Conservation (phyloP, 1,140 invertebrate genomes). For the Telenomus remus region DNA sequence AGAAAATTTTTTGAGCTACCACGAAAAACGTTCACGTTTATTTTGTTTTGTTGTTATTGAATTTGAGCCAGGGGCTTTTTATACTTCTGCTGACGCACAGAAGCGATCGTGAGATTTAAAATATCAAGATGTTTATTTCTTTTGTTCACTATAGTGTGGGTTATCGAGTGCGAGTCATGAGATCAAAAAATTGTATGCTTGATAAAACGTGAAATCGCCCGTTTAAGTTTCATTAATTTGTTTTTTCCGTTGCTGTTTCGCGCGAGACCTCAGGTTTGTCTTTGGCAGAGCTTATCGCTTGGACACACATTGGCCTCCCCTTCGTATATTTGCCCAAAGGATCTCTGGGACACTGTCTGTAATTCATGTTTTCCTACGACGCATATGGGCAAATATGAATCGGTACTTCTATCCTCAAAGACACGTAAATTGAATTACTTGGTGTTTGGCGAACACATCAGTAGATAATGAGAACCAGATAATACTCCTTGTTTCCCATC, state of each 20-base stretch:
- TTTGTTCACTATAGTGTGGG: too few species aligned
- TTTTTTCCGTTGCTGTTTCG: not conserved
- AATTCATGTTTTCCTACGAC: conserved; percentile 18
- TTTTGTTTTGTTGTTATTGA: too few species aligned
- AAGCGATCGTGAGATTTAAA: too few species aligned
- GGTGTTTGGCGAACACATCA: conserved; percentile 18
- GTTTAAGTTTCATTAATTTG: not conserved
- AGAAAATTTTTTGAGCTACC: too few species aligned
- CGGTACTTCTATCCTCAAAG: conserved; percentile 22
- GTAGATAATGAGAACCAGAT: conserved; percentile 25
- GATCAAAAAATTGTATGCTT: too few species aligned
- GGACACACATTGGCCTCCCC: conserved; percentile 4
- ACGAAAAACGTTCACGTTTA: too few species aligned
- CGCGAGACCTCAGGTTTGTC: not conserved
- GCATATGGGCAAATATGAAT: conserved; percentile 28
- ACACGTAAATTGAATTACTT: conserved; percentile 31
- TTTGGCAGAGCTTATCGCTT: conserved; percentile 15
- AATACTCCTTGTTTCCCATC: conserved; percentile 24
- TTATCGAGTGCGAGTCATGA: too few species aligned
- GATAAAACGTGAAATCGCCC: too few species aligned
- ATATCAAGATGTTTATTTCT: too few species aligned
- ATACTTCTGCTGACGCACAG: too few species aligned
- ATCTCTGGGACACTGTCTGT: conserved; percentile 5
- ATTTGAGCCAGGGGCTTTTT: too few species aligned
- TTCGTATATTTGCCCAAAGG: conserved; percentile 20